phyloP scores from a whole-genome alignment of 2,888 invertebrate genomes.

The Volucella bombylans region DNA sequence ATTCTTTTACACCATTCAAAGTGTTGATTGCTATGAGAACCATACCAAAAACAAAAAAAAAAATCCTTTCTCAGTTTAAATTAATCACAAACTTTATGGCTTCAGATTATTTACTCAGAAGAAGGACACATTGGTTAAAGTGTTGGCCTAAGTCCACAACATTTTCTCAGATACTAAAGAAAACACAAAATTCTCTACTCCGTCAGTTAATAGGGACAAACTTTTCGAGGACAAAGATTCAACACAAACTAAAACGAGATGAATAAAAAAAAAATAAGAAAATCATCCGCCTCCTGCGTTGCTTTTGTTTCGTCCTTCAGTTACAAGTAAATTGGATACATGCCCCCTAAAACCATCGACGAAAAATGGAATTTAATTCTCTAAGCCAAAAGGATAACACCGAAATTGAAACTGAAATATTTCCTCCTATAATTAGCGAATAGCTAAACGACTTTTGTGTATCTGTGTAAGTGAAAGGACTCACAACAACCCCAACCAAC shows the following conservation, averaged over 20 bases:
- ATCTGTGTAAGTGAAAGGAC: conserved; percentile 31
- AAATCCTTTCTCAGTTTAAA: conserved; percentile 8
- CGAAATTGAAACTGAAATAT: conserved; percentile 1
- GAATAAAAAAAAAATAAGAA: background rate
- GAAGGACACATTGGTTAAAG: background rate
- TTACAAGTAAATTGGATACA: conserved; percentile 20
- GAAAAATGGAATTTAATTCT: conserved; percentile 28
- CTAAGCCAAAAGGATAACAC: conserved; percentile 40
- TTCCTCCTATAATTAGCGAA: conserved; percentile 53
- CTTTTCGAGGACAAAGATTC: conserved; percentile 31
- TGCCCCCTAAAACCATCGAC: background rate
- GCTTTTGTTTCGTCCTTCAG: conserved; percentile 26
- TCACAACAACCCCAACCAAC: conserved; percentile 11
- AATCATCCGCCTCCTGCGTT: conserved; percentile 5
- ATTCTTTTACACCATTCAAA: conserved; percentile 23
- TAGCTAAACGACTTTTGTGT: conserved; percentile 32
- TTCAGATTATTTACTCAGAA: conserved; percentile 34
- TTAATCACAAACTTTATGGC: conserved; percentile 31
- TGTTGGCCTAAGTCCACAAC: conserved; percentile 7
- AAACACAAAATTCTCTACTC: background rate
- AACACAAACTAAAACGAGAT: conserved; percentile 11
- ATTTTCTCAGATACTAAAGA: background rate
- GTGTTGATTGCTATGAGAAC: background rate
- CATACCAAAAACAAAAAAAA: conserved; percentile 1
- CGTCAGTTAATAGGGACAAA: conserved; percentile 46